Conservation (phyloP, 1,140 invertebrate genomes). For the Micrasema longulum region DNA sequence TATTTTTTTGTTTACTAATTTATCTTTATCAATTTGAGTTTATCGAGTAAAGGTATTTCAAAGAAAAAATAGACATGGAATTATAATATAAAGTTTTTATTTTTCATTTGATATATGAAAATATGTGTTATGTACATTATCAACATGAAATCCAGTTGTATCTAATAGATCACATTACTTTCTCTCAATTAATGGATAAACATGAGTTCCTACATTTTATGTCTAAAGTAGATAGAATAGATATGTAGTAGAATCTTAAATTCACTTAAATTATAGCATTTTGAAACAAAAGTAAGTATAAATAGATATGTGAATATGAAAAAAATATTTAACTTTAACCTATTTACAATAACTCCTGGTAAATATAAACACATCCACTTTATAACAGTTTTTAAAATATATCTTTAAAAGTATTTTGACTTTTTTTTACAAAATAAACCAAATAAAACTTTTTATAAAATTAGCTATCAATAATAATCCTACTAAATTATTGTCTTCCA, state of each 20-base stretch:
- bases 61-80: too few species aligned
- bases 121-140: constrained; percentile 33
- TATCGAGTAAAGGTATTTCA: too few species aligned
- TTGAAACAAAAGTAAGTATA: constrained; percentile 16
- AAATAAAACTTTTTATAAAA: background rate
- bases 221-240: background rate
- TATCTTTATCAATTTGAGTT: too few species aligned
- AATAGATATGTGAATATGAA: constrained; percentile 28
- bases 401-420: constrained; percentile 6
- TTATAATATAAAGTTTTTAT: background rate
- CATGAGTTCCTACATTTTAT: constrained; percentile 19
- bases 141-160: constrained; percentile 20
- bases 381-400: constrained; percentile 7
- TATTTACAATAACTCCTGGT: constrained; percentile 29
- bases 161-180: constrained; percentile 26
- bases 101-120: constrained; percentile 32
- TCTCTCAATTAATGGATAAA: constrained; percentile 18
- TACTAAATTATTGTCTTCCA: constrained; percentile 26
- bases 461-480: background rate
- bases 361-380: constrained; percentile 2
- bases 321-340: constrained; percentile 12
- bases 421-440: background rate
- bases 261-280: background rate
- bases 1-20: too few species aligned
- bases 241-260: background rate